Conservation (phyloP, 2,113 vertebrate genomes). For the Elaphurus davidianus region DNA sequence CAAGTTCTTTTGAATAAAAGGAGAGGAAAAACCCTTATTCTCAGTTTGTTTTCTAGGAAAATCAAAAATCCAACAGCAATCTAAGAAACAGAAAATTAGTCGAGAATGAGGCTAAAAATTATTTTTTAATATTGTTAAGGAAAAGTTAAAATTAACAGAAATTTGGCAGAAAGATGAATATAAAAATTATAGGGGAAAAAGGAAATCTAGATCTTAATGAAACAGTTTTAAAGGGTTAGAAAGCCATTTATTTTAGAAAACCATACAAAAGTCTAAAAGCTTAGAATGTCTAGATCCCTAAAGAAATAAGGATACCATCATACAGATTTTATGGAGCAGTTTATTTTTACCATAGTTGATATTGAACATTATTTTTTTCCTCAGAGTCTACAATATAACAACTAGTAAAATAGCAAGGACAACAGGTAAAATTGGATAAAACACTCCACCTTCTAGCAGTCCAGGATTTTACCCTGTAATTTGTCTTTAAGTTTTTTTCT, state of each 20-base stretch:
- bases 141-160: neutral
- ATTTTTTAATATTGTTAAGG: neutral
- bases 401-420: conserved; percentile 60
- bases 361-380: neutral
- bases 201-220: neutral
- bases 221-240: conserved; percentile 13
- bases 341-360: conserved; percentile 61
- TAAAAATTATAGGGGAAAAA: conserved; percentile 24
- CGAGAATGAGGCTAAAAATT: neutral
- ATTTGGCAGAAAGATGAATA: conserved; percentile 25
- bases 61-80: neutral
- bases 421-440: conserved; percentile 70
- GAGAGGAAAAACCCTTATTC: neutral
- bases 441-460: conserved; percentile 43
- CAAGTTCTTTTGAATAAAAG: neutral
- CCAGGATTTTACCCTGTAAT: conserved; percentile 55
- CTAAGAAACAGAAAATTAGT: neutral
- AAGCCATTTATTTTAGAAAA: conserved; percentile 27
- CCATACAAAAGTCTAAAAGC: conserved; percentile 23
- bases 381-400: conserved; percentile 31
- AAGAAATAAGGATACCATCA: conserved; percentile 49
- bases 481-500: conserved; percentile 56
- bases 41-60: neutral
- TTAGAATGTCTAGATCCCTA: conserved; percentile 23
- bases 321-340: conserved; percentile 52